Evolutionary conservation across 2,113 vertebrate genomes (phyloP).

Genomic region (Laterallus jamaicensis): DNA sequence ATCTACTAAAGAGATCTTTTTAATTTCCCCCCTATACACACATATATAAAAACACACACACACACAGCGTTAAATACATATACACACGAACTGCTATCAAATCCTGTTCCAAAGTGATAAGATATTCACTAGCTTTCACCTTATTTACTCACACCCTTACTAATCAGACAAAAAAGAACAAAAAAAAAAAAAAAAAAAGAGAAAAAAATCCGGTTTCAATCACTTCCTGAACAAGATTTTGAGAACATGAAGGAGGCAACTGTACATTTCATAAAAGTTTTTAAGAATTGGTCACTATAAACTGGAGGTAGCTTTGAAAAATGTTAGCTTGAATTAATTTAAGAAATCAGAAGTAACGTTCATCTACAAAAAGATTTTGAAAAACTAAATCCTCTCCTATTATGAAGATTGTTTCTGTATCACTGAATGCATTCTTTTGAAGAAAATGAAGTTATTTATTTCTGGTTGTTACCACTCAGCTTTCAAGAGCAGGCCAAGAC

Average conservation of each 20-base stretch:
- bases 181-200: neutral
- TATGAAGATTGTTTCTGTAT: conserved; percentile 4
- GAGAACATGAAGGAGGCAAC: neutral
- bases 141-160: neutral
- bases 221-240: neutral
- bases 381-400: neutral
- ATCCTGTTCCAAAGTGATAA: neutral
- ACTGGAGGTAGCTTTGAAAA: conserved; percentile 60
- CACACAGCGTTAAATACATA: conserved; percentile 25
- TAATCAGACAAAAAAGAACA: neutral
- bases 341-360: conserved; percentile 4
- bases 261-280: conserved; percentile 19
- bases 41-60: neutral
- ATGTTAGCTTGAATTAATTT: conserved; percentile 36
- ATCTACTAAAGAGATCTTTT: conserved; percentile 34
- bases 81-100: neutral
- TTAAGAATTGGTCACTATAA: conserved; percentile 59
- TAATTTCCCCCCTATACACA: conserved; percentile 26
- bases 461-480: neutral
- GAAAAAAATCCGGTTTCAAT: conserved; percentile 14
- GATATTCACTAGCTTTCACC: neutral
- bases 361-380: neutral
- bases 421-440: neutral
- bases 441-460: neutral
- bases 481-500: neutral